Percentiles rank a stretch among this genome's conserved stretches.
These are phyloP conservation scores for Carposina sasakii DNA, from an alignment of 1,140 invertebrate species.

Conservation along the genomic window DNA sequence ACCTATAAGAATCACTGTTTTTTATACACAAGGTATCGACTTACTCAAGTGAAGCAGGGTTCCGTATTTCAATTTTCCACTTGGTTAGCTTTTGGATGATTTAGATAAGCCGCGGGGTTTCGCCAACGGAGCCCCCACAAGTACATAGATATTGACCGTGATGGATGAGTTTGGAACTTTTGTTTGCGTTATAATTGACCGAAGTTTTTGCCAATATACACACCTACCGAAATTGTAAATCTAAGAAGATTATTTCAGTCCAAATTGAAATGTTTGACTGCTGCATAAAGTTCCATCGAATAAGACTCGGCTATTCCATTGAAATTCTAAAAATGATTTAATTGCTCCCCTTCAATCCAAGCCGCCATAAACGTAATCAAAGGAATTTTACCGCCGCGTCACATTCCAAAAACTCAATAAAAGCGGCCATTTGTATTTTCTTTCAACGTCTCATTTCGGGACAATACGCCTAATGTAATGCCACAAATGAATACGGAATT, in stretches of 20 bases:
- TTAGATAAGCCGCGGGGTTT: slow-evolving; percentile 38
- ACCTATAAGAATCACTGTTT: no score
- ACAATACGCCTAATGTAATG: slow-evolving; percentile 58
- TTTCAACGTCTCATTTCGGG: slow-evolving; percentile 42
- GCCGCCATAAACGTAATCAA: slow-evolving; percentile 10
- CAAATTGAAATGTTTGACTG: no score
- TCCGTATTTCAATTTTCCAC: slow-evolving; percentile 53
- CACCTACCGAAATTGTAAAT: no score
- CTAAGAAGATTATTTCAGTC: no score
- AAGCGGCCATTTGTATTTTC: slow-evolving; percentile 43
- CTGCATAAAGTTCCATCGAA: no score
- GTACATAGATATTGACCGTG: slow-evolving; percentile 20
- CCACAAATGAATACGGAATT: slow-evolving; percentile 56
- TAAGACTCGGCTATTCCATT: no score
- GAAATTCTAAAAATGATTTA: slow-evolving; percentile 14
- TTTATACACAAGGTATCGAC: slow-evolving; percentile 33
- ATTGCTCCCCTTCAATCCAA: not conserved
- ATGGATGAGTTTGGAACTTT: no score
- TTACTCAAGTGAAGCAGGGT: slow-evolving; percentile 31
- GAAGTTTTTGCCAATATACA: no score
- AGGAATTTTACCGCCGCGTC: slow-evolving; percentile 13
- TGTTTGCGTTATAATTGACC: no score
- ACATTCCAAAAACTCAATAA: slow-evolving; percentile 42
- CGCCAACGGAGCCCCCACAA: slow-evolving; percentile 13
- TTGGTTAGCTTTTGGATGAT: slow-evolving; percentile 51